Conservation (phyloP, 2,888 invertebrate genomes). For the Rhagophthalmus giganteus region DNA sequence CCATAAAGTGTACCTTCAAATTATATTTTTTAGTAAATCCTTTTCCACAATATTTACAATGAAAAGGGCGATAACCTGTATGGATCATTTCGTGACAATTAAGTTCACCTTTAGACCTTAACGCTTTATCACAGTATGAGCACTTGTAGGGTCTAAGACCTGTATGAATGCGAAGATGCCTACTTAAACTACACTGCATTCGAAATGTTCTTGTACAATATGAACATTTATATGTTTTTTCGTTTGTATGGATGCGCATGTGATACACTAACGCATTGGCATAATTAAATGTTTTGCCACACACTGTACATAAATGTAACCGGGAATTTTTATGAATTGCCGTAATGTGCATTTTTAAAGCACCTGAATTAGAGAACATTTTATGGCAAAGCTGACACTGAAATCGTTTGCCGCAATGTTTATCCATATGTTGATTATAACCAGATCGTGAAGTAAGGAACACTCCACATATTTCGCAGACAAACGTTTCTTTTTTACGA, state of each 20-base stretch:
- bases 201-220: slow-evolving; percentile 39
- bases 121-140: slow-evolving; percentile 72
- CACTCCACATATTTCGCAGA: slow-evolving; percentile 41
- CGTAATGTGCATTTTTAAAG: slow-evolving; percentile 74
- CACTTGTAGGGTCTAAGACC: slow-evolving; percentile 79
- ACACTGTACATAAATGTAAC: slow-evolving; percentile 75
- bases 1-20: slow-evolving; percentile 57
- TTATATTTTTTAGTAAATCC: slow-evolving; percentile 53
- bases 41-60: slow-evolving; percentile 55
- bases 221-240: slow-evolving; percentile 41
- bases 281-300: slow-evolving; percentile 82
- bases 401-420: slow-evolving; percentile 58
- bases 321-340: slow-evolving; percentile 77
- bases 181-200: slow-evolving; percentile 63
- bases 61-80: slow-evolving; percentile 54
- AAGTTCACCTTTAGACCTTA: slow-evolving; percentile 69
- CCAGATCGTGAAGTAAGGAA: slow-evolving; percentile 34
- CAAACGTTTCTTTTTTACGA: slow-evolving; percentile 19
- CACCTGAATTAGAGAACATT: slow-evolving; percentile 68
- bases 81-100: slow-evolving; percentile 48
- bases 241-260: slow-evolving; percentile 42
- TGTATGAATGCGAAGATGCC: slow-evolving; percentile 79
- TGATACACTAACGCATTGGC: slow-evolving; percentile 59
- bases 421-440: slow-evolving; percentile 39
- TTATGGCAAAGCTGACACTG: slow-evolving; percentile 68